Evolutionary conservation across 2,888 invertebrate genomes (phyloP), one percentile per base, ranked within the genome.

Genomic region (Drosophila melanosoma): DNA sequence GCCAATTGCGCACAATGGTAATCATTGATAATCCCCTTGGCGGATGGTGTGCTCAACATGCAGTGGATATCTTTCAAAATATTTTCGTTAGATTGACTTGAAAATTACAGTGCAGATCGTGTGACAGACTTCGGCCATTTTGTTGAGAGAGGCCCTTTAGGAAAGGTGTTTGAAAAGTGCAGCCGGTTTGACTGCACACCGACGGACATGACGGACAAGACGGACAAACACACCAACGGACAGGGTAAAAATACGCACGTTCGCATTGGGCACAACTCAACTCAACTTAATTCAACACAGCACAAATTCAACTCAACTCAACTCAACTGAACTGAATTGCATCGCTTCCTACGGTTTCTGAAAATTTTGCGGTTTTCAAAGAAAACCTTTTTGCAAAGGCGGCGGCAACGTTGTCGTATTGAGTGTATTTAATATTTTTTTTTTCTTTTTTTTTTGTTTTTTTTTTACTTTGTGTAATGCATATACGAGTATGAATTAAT

Each of bases 351-450:
- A 85, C 77, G 83, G 80, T 83, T 82, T 86, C 88, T 81, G 72
- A 88, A 82, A 82, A 87, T 76, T 58, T 89, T 89, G 89, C 83
- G 87, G 87, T 87, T 87, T 81, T 77, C 70, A 68, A 85, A 81
- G 84, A 82, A 86, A 88, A 79, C 82, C 73, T 82, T 73, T 69
- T 78, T 54, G 71, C 79, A 74, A 69, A 59, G 61, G 67, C 71
- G 69, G 54, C 77, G 69, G 54, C 77, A 65, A 38, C 42, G 53
- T 40, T 58, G 57, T 54, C 70, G 49, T 69, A 71, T 71, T 70
- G 65, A 68, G 63, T 82, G 66, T 82, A 71, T 20, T 42, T 54
- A 17, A 26, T 38, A 26, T 53, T 23, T 26, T 67, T 79, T 73
- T 73, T 71, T 29, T 69, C 11, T 42, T 53, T 36, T 36, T 38